Base-by-base conservation (phyloP, 1,140 invertebrate genomes). In the Zaprionus lachaisei region DNA sequence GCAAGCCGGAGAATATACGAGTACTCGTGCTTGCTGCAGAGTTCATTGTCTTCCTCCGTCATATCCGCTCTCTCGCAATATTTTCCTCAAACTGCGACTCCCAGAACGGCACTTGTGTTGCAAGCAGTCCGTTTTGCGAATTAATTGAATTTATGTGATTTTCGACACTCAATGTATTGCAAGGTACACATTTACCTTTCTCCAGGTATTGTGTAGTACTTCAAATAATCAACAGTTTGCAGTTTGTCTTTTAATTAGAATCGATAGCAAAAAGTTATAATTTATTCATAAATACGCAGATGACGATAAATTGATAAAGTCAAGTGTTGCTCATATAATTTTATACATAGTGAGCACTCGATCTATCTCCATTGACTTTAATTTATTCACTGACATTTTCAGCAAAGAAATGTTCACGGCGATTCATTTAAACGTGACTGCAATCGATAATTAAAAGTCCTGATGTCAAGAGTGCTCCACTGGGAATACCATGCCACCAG, bases 21-120 rank as follows among this genome's bases (percentile, higher is more conserved):
- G n/a, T 15, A 34, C n/a, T 55, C 20, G 12, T 24, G 7, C 22
- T 38, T 41, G 24, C 15, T 60, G 24, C 15, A 7, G 2, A n/a
- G 12, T 62, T 17, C 28, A 31, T 26, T 67, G 24, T 37, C 38
- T 47, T 51, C 56, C 28, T 14, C 31, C 11, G 31, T 31, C 24
- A 24, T 60, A n/a, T 20, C 24, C n/a, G 24, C 24, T 60, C 11
- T 20, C 17, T 3, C 14, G 14, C 66, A 26, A 57, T 60, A 68
- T 68, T 61, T 56, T 6, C 22, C 15, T 62, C 15, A 12, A 17
- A 41, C 26, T 62, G 37, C n/a, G 55, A 41, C 24, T 14, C 22
- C 38, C 65, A 37, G 22, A 62, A 57, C 64, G 38, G 15, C 51
- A 69, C 65, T 56, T 62, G 14, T 56, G 28, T 44, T 58, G 63